Evolutionary conservation across 30 jellyfish, hydroid and myxozoan genomes (phyloP), one percentile per base, ranked within the genome.

Genomic region (Nemopilema nomurai): DNA sequence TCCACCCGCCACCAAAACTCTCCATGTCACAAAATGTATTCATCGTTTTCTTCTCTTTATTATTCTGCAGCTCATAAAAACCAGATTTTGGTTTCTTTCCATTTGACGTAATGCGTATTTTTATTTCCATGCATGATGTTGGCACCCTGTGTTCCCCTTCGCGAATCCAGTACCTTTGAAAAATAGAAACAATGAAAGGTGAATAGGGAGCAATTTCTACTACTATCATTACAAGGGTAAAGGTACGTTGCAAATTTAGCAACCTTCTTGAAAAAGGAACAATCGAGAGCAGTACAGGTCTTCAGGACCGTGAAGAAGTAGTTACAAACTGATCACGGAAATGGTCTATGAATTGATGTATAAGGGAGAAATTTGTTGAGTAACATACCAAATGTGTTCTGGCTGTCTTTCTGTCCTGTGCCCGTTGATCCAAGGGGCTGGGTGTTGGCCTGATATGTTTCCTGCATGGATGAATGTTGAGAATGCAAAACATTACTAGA

Each of bases 1-100:
- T 83, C 97, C 97, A 90, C 16, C 97, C 97, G 13, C 97, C 97
- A 9, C 97, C 94, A 83, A 77, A 80, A 29, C 97, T 75, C 22
- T 82, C 84, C 90, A 90, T 82, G 32, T 90, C 94, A 71, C 97
- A 90, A n/a, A 51, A 32, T 19, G 94, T 75, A 50, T 75, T 90
- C 25, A 90, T 23, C 0, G 25, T 53, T 41, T 41, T 41, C 76
- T 82, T 66, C 20, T 87, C 94, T n/a, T 72, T 30, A 0, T 62
- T 23, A 63, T 52, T 67, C 23, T 82, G 87, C 4, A 90, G 41
- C 27, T 51, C 67, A 57, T 82, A 90, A 3, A 31, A 33, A 7
- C 94, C 97, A 18, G 93, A 79, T 21, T 79, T 74, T 31, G 88
- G 70, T 28, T 53, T 33, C 18, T 77, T 67, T 6, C 81, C 80